phyloP scores from a whole-genome alignment of 2,113 vertebrate genomes.

The Ceyx melanurus region DNA sequence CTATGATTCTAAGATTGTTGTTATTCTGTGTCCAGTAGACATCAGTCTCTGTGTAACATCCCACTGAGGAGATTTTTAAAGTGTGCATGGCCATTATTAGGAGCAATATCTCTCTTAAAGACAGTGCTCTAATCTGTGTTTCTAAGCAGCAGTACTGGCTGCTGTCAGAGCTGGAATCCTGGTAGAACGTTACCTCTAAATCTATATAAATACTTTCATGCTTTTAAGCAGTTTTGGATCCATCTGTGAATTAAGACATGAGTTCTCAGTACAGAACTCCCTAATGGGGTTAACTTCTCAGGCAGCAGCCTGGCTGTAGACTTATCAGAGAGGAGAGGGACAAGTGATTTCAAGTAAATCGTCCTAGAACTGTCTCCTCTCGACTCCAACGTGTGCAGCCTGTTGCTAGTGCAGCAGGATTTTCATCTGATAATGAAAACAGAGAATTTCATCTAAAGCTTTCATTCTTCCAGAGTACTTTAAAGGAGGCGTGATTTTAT shows the following conservation, averaged over 20 bases:
- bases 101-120: not conserved
- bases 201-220: not conserved
- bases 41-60: rapidly evolving
- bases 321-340: not conserved
- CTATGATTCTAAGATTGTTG: not conserved
- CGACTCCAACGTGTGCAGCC: not conserved
- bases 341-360: not conserved
- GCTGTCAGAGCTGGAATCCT: not conserved
- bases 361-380: not conserved
- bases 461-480: not conserved
- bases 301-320: not conserved
- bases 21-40: not conserved
- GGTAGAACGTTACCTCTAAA: not conserved
- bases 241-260: not conserved
- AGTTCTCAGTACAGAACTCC: not conserved
- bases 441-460: not conserved
- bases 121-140: not conserved
- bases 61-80: not conserved
- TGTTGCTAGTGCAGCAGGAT: not conserved
- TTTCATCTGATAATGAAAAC: not conserved
- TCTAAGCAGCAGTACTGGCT: not conserved
- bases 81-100: not conserved
- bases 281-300: not conserved
- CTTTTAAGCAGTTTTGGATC: not conserved
- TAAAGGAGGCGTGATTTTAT: conserved; percentile 10